These are phyloP conservation scores for Onychomys leucogaster DNA, from an alignment of 2,797 vertebrate genomes.

Conservation along the genomic window DNA sequence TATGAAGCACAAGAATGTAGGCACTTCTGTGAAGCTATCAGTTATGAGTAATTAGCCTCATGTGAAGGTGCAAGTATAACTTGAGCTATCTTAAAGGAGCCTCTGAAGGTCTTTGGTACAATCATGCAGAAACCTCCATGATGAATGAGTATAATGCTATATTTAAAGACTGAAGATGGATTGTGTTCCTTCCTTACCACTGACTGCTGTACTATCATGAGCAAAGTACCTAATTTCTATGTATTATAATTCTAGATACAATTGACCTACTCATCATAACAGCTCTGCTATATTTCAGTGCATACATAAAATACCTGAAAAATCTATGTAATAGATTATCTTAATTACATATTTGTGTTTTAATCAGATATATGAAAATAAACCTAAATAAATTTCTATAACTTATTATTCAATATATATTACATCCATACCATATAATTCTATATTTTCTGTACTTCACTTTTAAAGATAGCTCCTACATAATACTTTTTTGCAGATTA, in stretches of 20 bases:
- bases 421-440: neutral
- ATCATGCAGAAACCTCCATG: neutral
- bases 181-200: neutral
- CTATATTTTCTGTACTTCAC: neutral
- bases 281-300: neutral
- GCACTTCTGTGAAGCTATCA: neutral
- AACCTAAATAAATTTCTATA: neutral
- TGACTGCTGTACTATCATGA: neutral
- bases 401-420: neutral
- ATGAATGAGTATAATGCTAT: neutral
- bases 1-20: neutral
- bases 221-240: neutral
- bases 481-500: neutral
- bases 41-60: constrained; percentile 44
- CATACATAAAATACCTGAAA: neutral
- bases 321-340: neutral
- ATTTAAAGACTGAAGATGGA: neutral
- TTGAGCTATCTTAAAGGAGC: neutral
- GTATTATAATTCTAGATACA: neutral
- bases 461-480: neutral
- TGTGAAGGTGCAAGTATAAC: constrained; percentile 6
- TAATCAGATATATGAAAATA: neutral
- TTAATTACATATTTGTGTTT: neutral
- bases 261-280: neutral
- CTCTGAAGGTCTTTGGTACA: constrained; percentile 30